Evolutionary conservation across 2,888 invertebrate species (phyloP).

Genomic region (Masnerella sp.): DNA sequence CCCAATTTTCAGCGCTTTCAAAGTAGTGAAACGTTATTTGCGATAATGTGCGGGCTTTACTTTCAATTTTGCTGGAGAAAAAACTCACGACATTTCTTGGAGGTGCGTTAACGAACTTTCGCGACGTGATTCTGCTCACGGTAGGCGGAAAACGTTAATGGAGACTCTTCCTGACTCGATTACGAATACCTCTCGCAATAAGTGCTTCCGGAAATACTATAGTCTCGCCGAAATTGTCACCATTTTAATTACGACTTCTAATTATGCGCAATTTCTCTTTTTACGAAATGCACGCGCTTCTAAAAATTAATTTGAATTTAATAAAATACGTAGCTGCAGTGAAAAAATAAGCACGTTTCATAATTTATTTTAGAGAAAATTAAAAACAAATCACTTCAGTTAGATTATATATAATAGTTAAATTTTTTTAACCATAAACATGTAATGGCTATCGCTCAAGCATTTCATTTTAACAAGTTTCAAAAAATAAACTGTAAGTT

Average conservation of each 20-base stretch:
- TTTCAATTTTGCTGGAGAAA: slow-evolving; percentile 40
- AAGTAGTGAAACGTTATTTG: slow-evolving; percentile 29
- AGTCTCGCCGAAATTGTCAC: slow-evolving; percentile 9
- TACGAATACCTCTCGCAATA: slow-evolving; percentile 50
- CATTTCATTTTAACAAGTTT: too few species aligned
- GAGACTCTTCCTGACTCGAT: slow-evolving; percentile 54
- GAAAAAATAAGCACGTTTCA: too few species aligned
- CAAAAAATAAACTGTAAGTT: too few species aligned
- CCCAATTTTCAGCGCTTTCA: slow-evolving; percentile 11
- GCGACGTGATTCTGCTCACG: slow-evolving; percentile 36
- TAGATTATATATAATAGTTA: too few species aligned
- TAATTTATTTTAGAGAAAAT: too few species aligned
- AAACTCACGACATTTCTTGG: slow-evolving; percentile 44
- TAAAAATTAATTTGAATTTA: too few species aligned
- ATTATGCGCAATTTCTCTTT: slow-evolving; percentile 19
- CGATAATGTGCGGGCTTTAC: slow-evolving; percentile 33
- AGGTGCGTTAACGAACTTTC: slow-evolving; percentile 48
- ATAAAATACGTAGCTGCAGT: too few species aligned
- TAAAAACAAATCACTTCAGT: too few species aligned
- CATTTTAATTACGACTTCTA: slow-evolving; percentile 27
- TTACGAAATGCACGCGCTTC: not conserved
- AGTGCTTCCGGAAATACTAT: slow-evolving; percentile 41
- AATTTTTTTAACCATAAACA: too few species aligned
- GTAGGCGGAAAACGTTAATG: slow-evolving; percentile 47
- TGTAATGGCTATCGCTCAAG: too few species aligned